These are phyloP conservation scores for Pelobates cultripes DNA, from an alignment of 2,797 vertebrate genomes.

Conservation along the genomic window DNA sequence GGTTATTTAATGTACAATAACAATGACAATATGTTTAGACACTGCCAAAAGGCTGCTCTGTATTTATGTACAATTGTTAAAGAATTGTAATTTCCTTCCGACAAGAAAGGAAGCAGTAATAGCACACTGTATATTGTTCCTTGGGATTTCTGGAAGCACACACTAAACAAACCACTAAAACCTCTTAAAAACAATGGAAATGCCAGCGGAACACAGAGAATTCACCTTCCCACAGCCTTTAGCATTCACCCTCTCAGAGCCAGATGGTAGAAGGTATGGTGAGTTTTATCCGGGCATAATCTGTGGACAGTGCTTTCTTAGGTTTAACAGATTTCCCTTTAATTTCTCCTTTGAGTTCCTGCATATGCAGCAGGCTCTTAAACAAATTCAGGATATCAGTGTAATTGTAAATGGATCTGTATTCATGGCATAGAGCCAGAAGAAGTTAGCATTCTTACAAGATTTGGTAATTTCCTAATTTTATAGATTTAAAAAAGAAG, in stretches of 20 bases:
- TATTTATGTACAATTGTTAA: background rate
- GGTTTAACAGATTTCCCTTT: constrained; percentile 79
- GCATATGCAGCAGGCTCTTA: constrained; percentile 77
- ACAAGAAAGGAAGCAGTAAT: background rate
- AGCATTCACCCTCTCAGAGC: background rate
- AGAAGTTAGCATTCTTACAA: constrained; percentile 53
- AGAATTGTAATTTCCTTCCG: background rate
- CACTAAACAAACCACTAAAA: background rate
- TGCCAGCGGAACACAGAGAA: background rate
- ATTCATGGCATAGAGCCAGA: constrained; percentile 58
- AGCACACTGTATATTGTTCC: background rate
- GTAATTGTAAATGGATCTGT: constrained; percentile 68
- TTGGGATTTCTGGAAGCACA: background rate
- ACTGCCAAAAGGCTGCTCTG: too few relatives aligned
- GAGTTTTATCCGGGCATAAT: constrained; percentile 59
- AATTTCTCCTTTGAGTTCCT: constrained; percentile 80
- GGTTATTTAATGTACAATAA: background rate
- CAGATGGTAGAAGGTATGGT: constrained; percentile 28
- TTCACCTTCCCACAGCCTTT: background rate
- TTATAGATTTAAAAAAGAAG: constrained; percentile 38
- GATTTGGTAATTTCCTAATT: constrained; percentile 15
- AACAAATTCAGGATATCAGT: constrained; percentile 78
- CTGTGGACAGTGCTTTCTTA: constrained; percentile 69
- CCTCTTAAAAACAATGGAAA: too few relatives aligned
- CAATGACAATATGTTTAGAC: background rate